Evolutionary conservation across 2,888 invertebrate genomes (phyloP), one percentile per base, ranked within the genome.

Genomic region (Psylliodes chrysocephalus): DNA sequence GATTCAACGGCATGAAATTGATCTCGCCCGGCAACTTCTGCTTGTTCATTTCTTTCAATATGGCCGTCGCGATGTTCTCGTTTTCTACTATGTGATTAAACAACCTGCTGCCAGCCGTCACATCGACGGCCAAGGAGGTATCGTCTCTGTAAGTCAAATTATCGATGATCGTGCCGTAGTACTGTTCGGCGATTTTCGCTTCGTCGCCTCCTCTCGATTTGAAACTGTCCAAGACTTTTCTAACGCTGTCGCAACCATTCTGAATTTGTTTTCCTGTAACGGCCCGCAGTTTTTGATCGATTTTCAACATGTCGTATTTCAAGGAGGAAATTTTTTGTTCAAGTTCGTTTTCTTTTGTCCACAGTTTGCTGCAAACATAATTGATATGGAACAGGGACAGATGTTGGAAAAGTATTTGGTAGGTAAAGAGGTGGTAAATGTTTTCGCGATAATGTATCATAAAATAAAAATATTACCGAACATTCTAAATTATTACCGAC

Each of bases 21-120:
- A 98, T 97, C 85, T 99, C 99, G 0, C 99, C 99, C 0, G 98
- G 98, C 60, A 98, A 85, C 75, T 93, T 93, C 76, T 96, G 93
- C 64, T 94, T 87, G 82, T 99, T 99, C 93, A 99, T 98, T 84
- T 98, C 98, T 82, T 97, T 95, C 46, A 99, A 84, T 70, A 99
- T 96, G 81, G 95, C 94, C 0, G 98, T 98, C 6, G 98, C 98
- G 51, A 98, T 95, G 70, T 92, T 92, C 80, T 99, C 99, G 0
- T 95, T 95, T 78, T 98, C 97, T 1, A 99, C 97, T 64, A 99
- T 96, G 82, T 99, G 99, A 83, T 98, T 96, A 83, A 99, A 99
- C 33, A 99, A 84, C 30, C 98, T 89, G 18, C 72, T 74, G 14
- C 73, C 91, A 0, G 92, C 92, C 1, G 92, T 93, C 0, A 89